Conservation (phyloP, 2,113 vertebrate species). For the Rhinopomastus cyanomelas region DNA sequence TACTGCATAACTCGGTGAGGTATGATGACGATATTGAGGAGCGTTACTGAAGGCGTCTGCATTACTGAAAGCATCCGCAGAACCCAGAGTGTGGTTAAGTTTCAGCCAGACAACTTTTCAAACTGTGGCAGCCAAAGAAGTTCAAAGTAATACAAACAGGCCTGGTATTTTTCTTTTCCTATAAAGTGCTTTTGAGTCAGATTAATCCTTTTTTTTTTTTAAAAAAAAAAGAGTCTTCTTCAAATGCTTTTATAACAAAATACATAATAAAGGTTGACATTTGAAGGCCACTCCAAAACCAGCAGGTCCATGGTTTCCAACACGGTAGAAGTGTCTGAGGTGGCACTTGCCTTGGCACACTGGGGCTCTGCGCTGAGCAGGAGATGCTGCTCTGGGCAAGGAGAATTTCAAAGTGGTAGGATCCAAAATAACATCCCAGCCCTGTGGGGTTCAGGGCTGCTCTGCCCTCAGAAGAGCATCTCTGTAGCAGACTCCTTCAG, state of each 20-base stretch:
- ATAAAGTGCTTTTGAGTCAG: slow-evolving; percentile 74
- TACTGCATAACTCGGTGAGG: slow-evolving; percentile 83
- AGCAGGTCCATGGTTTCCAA: not conserved
- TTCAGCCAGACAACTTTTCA: slow-evolving; percentile 19
- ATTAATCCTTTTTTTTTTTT: not conserved
- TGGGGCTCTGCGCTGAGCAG: not conserved
- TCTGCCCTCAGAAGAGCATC: not conserved
- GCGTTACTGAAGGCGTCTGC: slow-evolving; percentile 27
- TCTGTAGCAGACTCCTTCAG: not conserved
- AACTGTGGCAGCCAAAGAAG: not conserved
- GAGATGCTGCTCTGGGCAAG: not conserved
- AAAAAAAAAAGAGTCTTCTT: not conserved
- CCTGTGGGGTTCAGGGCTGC: not conserved
- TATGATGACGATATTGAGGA: slow-evolving; percentile 72
- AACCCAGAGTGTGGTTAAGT: slow-evolving; percentile 30
- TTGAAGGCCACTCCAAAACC: slow-evolving; percentile 20
- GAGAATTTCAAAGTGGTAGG: not conserved
- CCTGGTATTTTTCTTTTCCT: slow-evolving; percentile 6
- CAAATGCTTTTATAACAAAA: slow-evolving; percentile 40
- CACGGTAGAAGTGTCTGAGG: not conserved
- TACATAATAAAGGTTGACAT: not conserved
- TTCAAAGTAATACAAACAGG: slow-evolving; percentile 13
- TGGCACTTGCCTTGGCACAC: not conserved
- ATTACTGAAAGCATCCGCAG: slow-evolving; percentile 52
- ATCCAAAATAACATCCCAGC: not conserved